phyloP scores from a whole-genome alignment of 2,888 invertebrate genomes.

The Drosophila subquinaria region DNA sequence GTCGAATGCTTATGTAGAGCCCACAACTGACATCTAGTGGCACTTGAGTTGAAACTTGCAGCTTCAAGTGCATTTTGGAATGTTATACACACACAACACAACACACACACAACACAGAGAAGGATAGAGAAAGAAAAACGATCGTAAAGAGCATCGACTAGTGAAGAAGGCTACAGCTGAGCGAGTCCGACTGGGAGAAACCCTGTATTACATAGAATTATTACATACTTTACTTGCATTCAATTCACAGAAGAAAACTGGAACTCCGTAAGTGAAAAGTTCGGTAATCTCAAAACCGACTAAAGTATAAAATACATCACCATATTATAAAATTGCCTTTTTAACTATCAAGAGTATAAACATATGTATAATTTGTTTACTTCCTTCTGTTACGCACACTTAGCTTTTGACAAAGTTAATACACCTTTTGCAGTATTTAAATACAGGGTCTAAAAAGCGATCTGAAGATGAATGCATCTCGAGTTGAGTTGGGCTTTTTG shows the following conservation, averaged over 20 bases:
- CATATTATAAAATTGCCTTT: too few species aligned
- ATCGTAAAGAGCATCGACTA: conserved; percentile 34
- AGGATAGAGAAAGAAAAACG: conserved; percentile 21
- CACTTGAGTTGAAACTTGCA: conserved; percentile 75
- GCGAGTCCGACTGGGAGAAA: neutral
- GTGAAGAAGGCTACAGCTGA: neutral
- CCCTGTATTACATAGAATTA: neutral
- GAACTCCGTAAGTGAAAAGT: too few species aligned
- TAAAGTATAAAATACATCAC: too few species aligned
- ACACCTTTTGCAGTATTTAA: neutral
- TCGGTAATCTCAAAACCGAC: too few species aligned
- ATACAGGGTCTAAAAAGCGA: conserved; percentile 7
- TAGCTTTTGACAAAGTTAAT: too few species aligned
- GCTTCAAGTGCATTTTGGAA: conserved; percentile 76
- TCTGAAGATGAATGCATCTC: conserved; percentile 52
- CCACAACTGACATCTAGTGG: conserved; percentile 77
- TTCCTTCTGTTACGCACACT: too few species aligned
- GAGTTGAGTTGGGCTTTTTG: conserved; percentile 17
- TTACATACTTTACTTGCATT: too few species aligned
- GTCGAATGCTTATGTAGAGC: conserved; percentile 41
- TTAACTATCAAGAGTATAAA: too few species aligned
- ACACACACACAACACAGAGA: conserved; percentile 20
- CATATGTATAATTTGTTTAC: too few species aligned
- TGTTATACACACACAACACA: conserved; percentile 42
- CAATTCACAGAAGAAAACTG: too few species aligned